Conservation (phyloP, 2,113 vertebrate species). For the Chaetops frenatus region DNA sequence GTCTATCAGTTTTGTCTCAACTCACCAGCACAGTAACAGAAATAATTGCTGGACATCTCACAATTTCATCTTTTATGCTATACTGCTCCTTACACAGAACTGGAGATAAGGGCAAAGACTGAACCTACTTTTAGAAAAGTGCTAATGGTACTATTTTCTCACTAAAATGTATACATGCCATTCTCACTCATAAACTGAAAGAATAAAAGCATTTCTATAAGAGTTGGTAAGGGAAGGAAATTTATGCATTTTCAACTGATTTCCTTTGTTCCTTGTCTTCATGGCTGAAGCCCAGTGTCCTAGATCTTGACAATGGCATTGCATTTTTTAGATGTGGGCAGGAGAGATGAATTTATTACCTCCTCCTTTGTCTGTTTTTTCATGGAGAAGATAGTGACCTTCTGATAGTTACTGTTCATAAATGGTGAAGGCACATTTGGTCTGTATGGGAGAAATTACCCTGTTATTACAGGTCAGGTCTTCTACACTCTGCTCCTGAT, state of each 20-base stretch:
- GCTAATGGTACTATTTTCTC: background rate
- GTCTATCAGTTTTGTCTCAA: background rate
- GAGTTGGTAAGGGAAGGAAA: background rate
- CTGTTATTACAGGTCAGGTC: background rate
- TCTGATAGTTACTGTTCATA: background rate
- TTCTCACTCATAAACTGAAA: background rate
- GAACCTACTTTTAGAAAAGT: background rate
- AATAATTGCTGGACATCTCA: background rate
- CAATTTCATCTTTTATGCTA: background rate
- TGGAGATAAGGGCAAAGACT: background rate
- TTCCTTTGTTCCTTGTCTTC: background rate
- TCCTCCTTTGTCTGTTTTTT: background rate
- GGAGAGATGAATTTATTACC: background rate
- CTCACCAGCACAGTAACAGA: background rate
- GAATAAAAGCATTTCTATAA: fast-evolving
- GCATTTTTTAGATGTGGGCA: background rate
- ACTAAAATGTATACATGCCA: background rate
- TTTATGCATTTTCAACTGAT: background rate
- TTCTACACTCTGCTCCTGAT: background rate
- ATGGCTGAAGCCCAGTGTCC: background rate
- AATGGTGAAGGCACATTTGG: background rate
- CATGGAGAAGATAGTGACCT: background rate
- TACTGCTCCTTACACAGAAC: background rate
- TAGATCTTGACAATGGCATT: background rate
- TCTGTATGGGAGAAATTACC: background rate